Percentiles rank a stretch among this genome's conserved stretches.
These are phyloP conservation scores for Caenorhabditis angaria DNA, from an alignment of 2,888 invertebrate genomes.

Conservation along the genomic window DNA sequence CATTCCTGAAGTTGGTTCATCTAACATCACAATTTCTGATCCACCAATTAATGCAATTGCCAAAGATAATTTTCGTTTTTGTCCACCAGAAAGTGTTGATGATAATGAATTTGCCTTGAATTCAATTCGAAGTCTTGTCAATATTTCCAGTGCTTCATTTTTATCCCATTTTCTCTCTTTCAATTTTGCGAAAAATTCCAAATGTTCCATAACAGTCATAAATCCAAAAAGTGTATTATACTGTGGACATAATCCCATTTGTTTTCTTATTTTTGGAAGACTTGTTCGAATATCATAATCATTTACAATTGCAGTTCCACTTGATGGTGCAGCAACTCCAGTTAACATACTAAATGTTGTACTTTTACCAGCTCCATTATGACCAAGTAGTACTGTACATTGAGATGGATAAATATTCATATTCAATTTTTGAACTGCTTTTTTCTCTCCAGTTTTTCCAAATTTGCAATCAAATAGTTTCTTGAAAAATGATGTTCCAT, in stretches of 20 bases:
- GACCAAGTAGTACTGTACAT: conserved; percentile 79
- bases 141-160: conserved; percentile 78
- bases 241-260: conserved; percentile 87
- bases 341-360: conserved; percentile 93
- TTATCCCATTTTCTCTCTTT: conserved; percentile 74
- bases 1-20: conserved; percentile 74
- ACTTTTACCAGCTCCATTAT: conserved; percentile 89
- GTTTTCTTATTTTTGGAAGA: conserved; percentile 72
- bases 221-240: conserved; percentile 86
- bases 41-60: conserved; percentile 83
- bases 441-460: conserved; percentile 49
- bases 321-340: conserved; percentile 73
- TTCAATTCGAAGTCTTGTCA: conserved; percentile 76
- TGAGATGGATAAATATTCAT: conserved; percentile 82
- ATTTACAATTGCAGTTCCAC: conserved; percentile 63
- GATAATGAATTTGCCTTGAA: conserved; percentile 44
- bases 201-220: conserved; percentile 84
- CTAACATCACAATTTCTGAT: conserved; percentile 76
- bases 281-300: conserved; percentile 77
- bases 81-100: conserved; percentile 79
- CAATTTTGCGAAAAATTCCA: conserved; percentile 82
- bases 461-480: conserved; percentile 66
- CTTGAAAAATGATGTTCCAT: conserved; percentile 63
- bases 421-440: conserved; percentile 80
- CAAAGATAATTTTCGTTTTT: conserved; percentile 82